A percentile compares a stretch with the other conserved stretches of the same genome.
phyloP scores from a whole-genome alignment of 2,888 invertebrate species.

The Seira sanloemensis region DNA sequence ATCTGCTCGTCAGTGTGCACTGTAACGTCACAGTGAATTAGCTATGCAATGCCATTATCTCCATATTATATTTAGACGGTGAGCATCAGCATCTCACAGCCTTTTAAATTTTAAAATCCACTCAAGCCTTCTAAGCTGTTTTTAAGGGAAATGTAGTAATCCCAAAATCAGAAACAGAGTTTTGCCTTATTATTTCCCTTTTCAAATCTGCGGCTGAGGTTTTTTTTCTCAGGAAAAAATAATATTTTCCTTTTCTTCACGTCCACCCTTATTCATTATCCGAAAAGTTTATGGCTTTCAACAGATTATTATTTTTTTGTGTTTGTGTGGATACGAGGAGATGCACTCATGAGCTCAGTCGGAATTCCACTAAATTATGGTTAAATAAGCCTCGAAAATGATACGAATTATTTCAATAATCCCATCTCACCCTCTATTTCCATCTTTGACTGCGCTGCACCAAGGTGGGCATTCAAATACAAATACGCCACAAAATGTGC shows the following conservation, averaged over 20 bases:
- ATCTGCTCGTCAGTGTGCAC: background rate
- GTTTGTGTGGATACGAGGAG: background rate
- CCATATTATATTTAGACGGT: no score
- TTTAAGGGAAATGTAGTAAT: background rate
- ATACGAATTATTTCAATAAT: background rate
- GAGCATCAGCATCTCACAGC: background rate
- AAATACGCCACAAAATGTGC: background rate
- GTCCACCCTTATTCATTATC: conserved; percentile 44
- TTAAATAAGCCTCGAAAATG: background rate
- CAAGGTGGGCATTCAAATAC: background rate
- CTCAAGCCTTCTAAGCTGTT: background rate
- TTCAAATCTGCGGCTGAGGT: no score
- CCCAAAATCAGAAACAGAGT: background rate
- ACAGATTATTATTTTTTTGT: background rate
- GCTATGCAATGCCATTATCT: conserved; percentile 5
- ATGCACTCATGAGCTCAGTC: conserved; percentile 10
- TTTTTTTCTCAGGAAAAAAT: conserved; percentile 1
- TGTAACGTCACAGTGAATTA: conserved; percentile 17
- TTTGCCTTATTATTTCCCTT: background rate
- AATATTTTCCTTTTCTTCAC: conserved; percentile 5
- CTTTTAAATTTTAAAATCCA: background rate
- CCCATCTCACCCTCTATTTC: no score
- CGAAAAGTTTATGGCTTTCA: conserved; percentile 41
- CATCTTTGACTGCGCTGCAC: no score
- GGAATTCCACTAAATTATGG: background rate